Conservation (phyloP, 2,797 vertebrate species). For the Eulemur rubriventer region DNA sequence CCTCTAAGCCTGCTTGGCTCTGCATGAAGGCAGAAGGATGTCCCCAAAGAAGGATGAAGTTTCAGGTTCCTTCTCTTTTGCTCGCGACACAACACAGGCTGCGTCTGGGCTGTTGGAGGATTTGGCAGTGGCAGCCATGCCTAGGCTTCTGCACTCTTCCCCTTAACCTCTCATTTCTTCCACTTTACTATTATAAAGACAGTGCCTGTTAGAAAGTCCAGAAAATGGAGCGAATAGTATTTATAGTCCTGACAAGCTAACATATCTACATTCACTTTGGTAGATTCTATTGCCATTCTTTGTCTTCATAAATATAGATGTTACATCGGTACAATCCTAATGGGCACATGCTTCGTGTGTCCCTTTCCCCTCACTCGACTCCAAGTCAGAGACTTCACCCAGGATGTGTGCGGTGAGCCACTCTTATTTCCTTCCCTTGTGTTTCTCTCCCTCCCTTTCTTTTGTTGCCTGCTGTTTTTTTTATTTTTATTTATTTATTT, state of each 20-base stretch:
- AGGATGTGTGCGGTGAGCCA: neutral
- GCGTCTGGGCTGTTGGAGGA: accelerated
- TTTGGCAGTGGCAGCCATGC: neutral
- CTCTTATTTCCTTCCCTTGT: neutral
- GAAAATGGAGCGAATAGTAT: neutral
- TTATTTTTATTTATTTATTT: no score
- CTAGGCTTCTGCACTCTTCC: no score
- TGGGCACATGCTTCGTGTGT: accelerated
- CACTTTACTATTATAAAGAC: neutral
- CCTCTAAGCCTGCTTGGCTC: neutral
- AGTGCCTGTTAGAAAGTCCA: neutral
- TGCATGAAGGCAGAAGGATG: no score
- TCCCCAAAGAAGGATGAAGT: accelerated
- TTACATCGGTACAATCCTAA: neutral
- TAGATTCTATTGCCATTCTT: neutral
- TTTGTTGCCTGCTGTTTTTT: neutral
- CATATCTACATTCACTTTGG: neutral
- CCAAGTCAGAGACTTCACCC: accelerated
- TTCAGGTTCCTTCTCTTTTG: neutral
- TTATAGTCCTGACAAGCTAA: neutral
- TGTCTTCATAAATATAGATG: neutral
- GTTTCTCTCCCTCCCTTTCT: neutral
- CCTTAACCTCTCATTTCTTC: neutral
- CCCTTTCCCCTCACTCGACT: no score
- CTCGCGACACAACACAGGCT: neutral